Evolutionary conservation across 2,888 invertebrate genomes (phyloP), one percentile per base, ranked within the genome.

Genomic region (Orthosia gracilis): DNA sequence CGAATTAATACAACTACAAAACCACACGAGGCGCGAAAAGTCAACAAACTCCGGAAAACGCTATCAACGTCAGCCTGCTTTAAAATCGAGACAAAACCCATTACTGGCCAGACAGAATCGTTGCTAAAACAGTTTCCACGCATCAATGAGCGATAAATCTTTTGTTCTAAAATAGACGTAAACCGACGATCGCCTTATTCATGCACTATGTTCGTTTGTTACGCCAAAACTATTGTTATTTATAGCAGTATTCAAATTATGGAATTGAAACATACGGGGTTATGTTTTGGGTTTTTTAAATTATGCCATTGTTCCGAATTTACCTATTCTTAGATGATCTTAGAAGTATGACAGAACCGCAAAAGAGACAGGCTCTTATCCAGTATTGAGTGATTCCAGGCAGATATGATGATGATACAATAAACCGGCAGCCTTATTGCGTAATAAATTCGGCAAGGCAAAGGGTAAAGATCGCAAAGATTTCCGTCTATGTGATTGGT

Each of bases 91-190:
- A 81, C 84, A 80, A 82, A 79, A 71, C 61, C 66, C 74, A 83
- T 83, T 79, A 66, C 62, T 73, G 68, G 61, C 73, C 76, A 72
- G 79, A 74, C 83, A 78, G 69, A 66, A 71, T 76, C 54, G 79
- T 64, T 76, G 50, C 58, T 66, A 71, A 80, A 76, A 83, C 84
- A 69, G 74, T 78, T 84, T 87, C 73, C 72, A 85, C 81, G 81
- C 82, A 76, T 84, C 74, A 69, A 82, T 84, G 80, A 73, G 18
- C 73, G 70, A 78, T 84, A 79, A 82, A 85, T 76, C 73, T 70
- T 74, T 71, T 68, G 54, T 26, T 54, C 73, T 66, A 67, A 84
- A 87, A 80, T 83, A 79, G 76, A 75, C 17, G 31, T 21, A 50
- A 54, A 58, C 63, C 45, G 21, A 23, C 47, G 58, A 77, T 52